Percentiles rank a stretch among this genome's conserved stretches.
These are phyloP conservation scores for Lasioglossum leucozonium DNA, from an alignment of 2,888 invertebrate species.

Conservation along the genomic window DNA sequence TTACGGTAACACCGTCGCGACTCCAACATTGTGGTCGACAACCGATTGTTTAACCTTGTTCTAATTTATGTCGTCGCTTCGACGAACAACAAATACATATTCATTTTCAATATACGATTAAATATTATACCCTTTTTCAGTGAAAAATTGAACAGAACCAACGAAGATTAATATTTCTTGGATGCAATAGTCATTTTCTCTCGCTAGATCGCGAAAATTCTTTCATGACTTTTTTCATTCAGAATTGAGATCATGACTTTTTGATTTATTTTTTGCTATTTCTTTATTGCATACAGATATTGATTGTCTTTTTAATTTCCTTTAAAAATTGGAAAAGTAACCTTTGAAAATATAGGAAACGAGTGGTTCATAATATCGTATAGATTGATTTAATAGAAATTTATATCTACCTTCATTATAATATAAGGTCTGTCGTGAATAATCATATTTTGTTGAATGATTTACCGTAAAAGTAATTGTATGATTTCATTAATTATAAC, in stretches of 20 bases:
- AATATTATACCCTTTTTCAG: not conserved
- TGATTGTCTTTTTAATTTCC: not conserved
- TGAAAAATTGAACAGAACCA: no score
- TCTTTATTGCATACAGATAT: no score
- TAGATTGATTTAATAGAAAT: not conserved
- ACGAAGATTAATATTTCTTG: no score
- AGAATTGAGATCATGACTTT: no score
- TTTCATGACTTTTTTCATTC: no score
- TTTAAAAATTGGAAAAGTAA: not conserved
- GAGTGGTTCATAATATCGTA: not conserved
- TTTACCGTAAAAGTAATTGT: not conserved
- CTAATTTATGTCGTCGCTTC: slow-evolving; percentile 27
- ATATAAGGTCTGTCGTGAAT: not conserved
- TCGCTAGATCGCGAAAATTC: no score
- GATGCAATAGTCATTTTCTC: no score
- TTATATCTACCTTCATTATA: not conserved
- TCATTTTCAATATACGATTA: not conserved
- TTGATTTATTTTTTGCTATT: no score
- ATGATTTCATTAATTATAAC: not conserved
- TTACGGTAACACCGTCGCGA: not conserved
- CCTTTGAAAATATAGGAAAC: not conserved
- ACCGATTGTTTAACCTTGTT: not conserved
- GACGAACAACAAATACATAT: not conserved
- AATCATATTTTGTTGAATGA: not conserved
- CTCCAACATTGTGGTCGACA: not conserved